These are phyloP conservation scores for Nyctibius grandis DNA, from an alignment of 2,797 vertebrate species.

Conservation along the genomic window DNA sequence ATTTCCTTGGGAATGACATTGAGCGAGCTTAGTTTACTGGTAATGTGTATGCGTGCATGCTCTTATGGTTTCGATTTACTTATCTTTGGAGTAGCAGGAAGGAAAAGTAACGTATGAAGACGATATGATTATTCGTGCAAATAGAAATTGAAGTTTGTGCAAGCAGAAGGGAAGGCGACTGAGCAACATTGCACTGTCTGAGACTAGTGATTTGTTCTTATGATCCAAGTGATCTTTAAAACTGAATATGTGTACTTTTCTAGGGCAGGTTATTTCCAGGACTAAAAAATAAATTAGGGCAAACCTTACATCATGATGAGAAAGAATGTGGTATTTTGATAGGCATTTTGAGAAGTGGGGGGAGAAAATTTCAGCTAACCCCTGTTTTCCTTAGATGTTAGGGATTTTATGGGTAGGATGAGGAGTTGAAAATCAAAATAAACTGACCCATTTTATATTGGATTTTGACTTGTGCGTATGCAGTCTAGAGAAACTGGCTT, in stretches of 20 bases:
- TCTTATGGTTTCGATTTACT: background rate
- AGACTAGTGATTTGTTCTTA: background rate
- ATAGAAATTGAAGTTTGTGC: background rate
- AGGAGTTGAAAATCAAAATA: background rate
- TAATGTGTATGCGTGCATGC: constrained; percentile 50
- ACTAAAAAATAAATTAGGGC: background rate
- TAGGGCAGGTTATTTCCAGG: background rate
- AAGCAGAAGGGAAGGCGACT: background rate
- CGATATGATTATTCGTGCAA: background rate
- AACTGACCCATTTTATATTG: background rate
- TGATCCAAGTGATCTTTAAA: background rate
- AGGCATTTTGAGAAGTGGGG: background rate
- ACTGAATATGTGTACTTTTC: background rate
- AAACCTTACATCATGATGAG: background rate
- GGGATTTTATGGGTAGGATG: background rate
- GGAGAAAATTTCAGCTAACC: background rate
- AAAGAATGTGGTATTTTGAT: background rate
- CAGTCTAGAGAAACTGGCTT: background rate
- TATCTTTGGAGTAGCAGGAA: background rate
- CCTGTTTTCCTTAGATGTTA: background rate
- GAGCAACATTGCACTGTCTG: background rate
- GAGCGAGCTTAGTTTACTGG: constrained; percentile 92
- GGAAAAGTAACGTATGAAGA: background rate
- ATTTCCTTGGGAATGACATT: constrained; percentile 89
- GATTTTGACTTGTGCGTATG: background rate